Percentiles rank a stretch among this genome's conserved stretches.
These are phyloP conservation scores for Lampris incognitus DNA, from an alignment of 2,113 vertebrate species.

Conservation along the genomic window DNA sequence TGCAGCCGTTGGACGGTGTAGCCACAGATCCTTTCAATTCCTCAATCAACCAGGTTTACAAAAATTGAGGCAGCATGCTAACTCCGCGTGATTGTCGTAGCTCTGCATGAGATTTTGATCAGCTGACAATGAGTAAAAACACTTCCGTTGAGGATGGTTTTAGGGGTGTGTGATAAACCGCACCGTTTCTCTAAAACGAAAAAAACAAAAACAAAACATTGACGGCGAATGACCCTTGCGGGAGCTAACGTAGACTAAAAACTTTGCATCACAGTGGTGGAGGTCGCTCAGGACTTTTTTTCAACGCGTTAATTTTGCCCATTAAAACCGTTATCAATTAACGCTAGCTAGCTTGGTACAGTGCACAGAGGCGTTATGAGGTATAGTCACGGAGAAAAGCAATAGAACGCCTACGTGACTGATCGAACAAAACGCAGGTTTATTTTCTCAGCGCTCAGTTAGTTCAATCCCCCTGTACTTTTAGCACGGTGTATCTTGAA, in stretches of 20 bases:
- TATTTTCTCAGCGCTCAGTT: not conserved
- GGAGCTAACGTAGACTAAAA: no score
- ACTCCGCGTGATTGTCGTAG: not conserved
- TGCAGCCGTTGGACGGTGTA: not conserved
- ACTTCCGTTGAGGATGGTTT: conserved; percentile 61
- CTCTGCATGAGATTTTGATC: conserved; percentile 45
- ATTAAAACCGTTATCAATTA: no score
- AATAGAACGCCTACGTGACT: conserved; percentile 42
- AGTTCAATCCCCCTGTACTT: not conserved
- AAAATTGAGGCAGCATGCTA: conserved; percentile 58
- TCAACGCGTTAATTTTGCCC: no score
- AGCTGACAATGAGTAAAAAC: conserved; percentile 69
- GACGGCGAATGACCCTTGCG: no score
- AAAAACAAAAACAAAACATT: not conserved
- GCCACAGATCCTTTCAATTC: conserved; percentile 4
- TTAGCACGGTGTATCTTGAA: not conserved
- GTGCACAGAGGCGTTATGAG: no score
- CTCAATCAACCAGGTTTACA: conserved; percentile 17
- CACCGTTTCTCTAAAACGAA: not conserved
- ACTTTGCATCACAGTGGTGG: no score
- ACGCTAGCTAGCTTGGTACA: no score
- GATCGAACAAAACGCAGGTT: not conserved
- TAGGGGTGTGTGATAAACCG: not conserved
- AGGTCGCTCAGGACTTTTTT: no score
- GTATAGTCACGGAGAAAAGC: conserved; percentile 60